phyloP scores from a whole-genome alignment of 1,140 invertebrate species.

The Sycophila sp. region DNA sequence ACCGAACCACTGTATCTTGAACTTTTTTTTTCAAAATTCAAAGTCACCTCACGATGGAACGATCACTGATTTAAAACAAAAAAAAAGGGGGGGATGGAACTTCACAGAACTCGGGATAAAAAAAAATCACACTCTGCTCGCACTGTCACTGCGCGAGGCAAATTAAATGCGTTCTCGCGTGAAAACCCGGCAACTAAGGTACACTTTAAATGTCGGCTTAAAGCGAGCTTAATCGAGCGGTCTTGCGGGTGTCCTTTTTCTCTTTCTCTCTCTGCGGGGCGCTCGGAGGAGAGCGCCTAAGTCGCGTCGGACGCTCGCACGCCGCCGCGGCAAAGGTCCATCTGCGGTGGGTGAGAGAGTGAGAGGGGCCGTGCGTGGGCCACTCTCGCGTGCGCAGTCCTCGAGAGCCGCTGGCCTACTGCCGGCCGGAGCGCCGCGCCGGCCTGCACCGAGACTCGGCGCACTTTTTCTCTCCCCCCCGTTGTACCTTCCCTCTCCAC shows the following conservation, averaged over 20 bases:
- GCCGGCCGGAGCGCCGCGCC: slow-evolving; percentile 40
- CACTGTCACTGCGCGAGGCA: too few species aligned
- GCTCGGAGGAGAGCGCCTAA: not conserved
- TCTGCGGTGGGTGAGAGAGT: too few species aligned
- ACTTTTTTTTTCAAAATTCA: too few species aligned
- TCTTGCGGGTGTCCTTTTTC: not conserved
- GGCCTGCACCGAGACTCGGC: slow-evolving; percentile 9
- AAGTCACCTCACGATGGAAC: too few species aligned
- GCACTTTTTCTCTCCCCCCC: slow-evolving; percentile 36
- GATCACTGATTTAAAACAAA: too few species aligned
- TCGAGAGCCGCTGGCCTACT: slow-evolving; percentile 64
- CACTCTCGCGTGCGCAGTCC: slow-evolving; percentile 46
- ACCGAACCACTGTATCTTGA: too few species aligned
- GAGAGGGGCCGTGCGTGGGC: slow-evolving; percentile 12
- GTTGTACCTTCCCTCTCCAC: slow-evolving; percentile 32
- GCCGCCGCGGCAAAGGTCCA: slow-evolving; percentile 18
- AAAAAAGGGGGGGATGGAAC: too few species aligned
- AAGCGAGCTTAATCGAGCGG: slow-evolving; percentile 9
- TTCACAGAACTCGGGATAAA: too few species aligned
- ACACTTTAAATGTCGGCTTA: slow-evolving; percentile 1
- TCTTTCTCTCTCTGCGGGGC: not conserved
- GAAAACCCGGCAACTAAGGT: slow-evolving; percentile 11
- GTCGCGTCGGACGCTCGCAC: slow-evolving; percentile 20
- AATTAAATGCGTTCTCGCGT: too few species aligned
- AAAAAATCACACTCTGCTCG: too few species aligned